Conservation (phyloP, 2,113 vertebrate genomes). For the Apaloderma vittatum region DNA sequence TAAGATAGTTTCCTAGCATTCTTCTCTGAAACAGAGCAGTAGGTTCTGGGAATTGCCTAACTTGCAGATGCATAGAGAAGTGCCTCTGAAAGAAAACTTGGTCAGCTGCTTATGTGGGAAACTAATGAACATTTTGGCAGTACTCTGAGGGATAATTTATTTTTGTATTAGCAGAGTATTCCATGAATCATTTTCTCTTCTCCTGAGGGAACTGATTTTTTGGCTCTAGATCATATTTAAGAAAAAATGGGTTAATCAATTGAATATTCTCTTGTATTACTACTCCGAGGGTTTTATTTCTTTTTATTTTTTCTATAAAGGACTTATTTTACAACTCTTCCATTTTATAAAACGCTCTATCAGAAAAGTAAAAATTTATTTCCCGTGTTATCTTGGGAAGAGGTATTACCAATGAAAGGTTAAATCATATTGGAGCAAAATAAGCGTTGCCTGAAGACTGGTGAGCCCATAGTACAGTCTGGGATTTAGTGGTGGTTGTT, state of each 20-base stretch:
- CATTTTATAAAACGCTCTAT: neutral
- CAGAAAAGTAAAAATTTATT: neutral
- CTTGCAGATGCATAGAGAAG: neutral
- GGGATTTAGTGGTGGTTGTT: neutral
- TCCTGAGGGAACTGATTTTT: neutral
- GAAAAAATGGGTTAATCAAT: neutral
- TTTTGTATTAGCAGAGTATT: neutral
- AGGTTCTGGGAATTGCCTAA: neutral
- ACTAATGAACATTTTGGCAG: neutral
- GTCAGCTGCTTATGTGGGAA: neutral
- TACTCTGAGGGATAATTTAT: neutral
- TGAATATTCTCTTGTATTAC: neutral
- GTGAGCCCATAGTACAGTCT: neutral
- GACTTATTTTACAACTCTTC: neutral
- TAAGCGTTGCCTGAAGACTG: neutral
- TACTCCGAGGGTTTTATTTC: neutral
- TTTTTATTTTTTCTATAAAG: neutral
- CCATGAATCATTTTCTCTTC: neutral
- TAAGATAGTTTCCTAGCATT: neutral
- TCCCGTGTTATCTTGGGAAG: neutral
- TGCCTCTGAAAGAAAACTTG: neutral
- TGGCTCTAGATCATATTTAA: neutral
- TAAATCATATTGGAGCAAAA: neutral
- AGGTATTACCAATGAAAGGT: neutral
- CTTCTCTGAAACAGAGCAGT: neutral